Percentiles rank a stretch among this genome's conserved stretches.
phyloP scores from a whole-genome alignment of 2,113 vertebrate genomes.

The Oreocharis arfaki region DNA sequence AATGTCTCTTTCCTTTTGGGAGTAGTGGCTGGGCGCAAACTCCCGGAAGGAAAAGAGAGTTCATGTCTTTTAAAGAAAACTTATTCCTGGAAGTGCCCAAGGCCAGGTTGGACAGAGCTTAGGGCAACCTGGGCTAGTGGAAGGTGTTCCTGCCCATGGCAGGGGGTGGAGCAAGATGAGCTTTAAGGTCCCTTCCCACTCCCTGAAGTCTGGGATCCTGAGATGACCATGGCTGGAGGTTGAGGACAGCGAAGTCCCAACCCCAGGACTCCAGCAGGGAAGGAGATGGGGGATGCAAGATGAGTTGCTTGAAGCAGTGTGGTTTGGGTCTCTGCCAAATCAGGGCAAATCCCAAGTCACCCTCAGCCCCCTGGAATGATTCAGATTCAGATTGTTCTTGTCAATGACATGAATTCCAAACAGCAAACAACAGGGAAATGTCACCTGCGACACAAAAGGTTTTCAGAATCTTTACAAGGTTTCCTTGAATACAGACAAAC shows the following conservation, averaged over 20 bases:
- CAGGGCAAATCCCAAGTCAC: not conserved
- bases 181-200: not conserved
- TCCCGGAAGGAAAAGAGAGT: not conserved
- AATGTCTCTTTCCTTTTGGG: not conserved
- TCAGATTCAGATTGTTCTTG: not conserved
- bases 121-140: not conserved
- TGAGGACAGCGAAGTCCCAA: accelerated
- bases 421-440: not conserved
- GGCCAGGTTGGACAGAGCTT: not conserved
- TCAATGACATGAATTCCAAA: not conserved
- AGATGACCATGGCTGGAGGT: not conserved
- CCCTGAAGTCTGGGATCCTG: not conserved
- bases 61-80: not conserved
- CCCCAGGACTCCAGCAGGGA: not conserved
- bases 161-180: not conserved
- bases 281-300: not conserved
- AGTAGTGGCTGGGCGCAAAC: not conserved
- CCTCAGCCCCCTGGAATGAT: not conserved
- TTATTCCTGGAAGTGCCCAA: not conserved
- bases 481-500: not conserved
- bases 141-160: not conserved
- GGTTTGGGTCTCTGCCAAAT: not conserved
- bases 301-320: not conserved
- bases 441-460: not conserved
- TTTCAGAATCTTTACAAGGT: not conserved